Evolutionary conservation across 2,888 invertebrate species (phyloP).

Genomic region (Drosophila flavopinicola): DNA sequence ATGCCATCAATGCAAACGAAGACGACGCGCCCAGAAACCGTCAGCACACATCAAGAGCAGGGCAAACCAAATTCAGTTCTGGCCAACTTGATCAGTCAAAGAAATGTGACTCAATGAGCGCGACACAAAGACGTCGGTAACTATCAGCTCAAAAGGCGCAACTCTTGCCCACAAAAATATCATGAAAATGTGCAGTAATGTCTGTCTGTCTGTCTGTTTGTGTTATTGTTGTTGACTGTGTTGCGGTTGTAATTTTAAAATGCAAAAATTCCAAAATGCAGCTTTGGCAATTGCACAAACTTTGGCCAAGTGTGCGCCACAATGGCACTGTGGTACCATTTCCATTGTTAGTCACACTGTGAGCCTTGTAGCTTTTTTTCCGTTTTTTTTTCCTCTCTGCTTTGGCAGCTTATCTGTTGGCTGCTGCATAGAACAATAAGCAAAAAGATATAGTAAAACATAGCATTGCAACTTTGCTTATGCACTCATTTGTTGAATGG

Average conservation of each 20-base stretch:
- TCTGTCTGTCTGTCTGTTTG: conserved; percentile 42
- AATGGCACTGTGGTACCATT: conserved; percentile 38
- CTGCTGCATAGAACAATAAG: conserved; percentile 37
- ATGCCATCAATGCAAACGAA: conserved; percentile 66
- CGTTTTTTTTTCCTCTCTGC: background rate
- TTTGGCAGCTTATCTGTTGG: conserved; percentile 36
- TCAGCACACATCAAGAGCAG: conserved; percentile 53
- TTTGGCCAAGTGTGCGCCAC: conserved; percentile 56
- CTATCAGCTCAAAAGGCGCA: conserved; percentile 43
- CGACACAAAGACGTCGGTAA: conserved; percentile 56
- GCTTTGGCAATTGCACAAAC: conserved; percentile 67
- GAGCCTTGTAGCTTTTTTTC: conserved; percentile 34
- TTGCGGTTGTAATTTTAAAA: conserved; percentile 49
- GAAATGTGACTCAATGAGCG: conserved; percentile 59
- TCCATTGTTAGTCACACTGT: conserved; percentile 50
- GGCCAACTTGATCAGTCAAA: conserved; percentile 46
- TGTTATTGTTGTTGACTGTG: conserved; percentile 33
- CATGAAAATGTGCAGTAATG: conserved; percentile 51
- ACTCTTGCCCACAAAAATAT: conserved; percentile 43
- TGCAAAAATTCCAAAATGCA: conserved; percentile 63
- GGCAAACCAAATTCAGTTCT: conserved; percentile 33
- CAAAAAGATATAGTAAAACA: background rate
- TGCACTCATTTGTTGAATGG: conserved; percentile 40
- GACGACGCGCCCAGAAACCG: conserved; percentile 73
- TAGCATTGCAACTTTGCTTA: conserved; percentile 24